A percentile compares a stretch with the other conserved stretches of the same genome.
These are phyloP conservation scores for Protodeltote pygarga DNA, from an alignment of 2,888 invertebrate genomes.

Conservation along the genomic window DNA sequence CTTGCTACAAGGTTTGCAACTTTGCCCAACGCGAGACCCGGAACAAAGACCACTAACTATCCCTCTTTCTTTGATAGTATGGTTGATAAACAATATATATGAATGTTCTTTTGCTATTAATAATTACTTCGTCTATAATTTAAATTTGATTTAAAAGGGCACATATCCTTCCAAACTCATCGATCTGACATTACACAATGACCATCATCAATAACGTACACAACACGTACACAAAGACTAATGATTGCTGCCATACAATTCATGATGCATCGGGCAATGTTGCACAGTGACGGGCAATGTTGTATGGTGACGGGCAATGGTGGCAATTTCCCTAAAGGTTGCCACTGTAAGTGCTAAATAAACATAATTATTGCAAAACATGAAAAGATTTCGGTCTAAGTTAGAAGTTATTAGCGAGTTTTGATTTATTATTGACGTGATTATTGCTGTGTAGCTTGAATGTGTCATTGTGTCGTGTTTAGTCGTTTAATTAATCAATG, in stretches of 20 bases:
- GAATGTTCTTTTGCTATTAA: too few species aligned
- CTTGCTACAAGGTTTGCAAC: too few species aligned
- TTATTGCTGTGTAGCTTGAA: too few species aligned
- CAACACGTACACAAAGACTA: slow-evolving; percentile 26
- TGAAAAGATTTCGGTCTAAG: slow-evolving; percentile 20
- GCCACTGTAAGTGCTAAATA: slow-evolving; percentile 59
- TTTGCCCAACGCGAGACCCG: too few species aligned
- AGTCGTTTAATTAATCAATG: too few species aligned
- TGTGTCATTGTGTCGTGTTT: too few species aligned
- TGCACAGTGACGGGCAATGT: too few species aligned
- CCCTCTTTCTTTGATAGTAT: too few species aligned
- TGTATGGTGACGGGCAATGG: slow-evolving; percentile 52
- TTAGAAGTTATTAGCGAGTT: neutral
- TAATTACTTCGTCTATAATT: too few species aligned
- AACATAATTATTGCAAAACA: slow-evolving; percentile 69
- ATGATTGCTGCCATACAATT: slow-evolving; percentile 34
- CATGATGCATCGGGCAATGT: slow-evolving; percentile 22
- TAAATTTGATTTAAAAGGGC: neutral
- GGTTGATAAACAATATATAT: too few species aligned
- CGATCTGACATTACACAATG: slow-evolving; percentile 33
- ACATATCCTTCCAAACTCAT: slow-evolving; percentile 6
- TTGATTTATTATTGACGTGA: too few species aligned
- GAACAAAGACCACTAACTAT: too few species aligned
- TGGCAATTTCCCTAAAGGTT: slow-evolving; percentile 66
- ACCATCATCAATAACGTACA: slow-evolving; percentile 23